phyloP scores from a whole-genome alignment of 2,113 vertebrate species.

The Apeltes quadracus region DNA sequence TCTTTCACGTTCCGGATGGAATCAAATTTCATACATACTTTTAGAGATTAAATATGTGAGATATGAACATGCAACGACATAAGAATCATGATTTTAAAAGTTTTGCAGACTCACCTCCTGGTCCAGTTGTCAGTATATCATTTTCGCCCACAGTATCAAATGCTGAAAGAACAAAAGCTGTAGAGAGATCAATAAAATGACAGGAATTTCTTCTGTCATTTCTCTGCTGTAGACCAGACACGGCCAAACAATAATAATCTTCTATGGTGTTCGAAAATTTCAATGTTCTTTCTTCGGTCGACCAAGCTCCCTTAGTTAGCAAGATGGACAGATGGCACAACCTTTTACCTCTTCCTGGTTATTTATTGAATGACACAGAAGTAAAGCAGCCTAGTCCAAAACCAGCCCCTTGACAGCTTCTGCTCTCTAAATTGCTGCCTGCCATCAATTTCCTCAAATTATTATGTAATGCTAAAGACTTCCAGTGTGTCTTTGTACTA shows the following conservation, averaged over 20 bases:
- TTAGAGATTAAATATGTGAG: not conserved
- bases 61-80: not conserved
- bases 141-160: slow-evolving; percentile 81
- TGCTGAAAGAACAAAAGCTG: slow-evolving; percentile 63
- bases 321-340: not conserved
- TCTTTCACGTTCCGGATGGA: not conserved
- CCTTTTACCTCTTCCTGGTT: not conserved
- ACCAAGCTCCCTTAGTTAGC: not conserved
- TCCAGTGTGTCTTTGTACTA: not conserved
- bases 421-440: not conserved
- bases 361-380: not conserved
- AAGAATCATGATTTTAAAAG: not conserved
- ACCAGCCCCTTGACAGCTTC: not conserved
- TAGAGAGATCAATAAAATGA: not conserved
- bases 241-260: not conserved
- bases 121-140: not conserved
- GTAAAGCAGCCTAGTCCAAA: not conserved
- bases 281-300: not conserved
- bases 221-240: not conserved
- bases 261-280: not conserved
- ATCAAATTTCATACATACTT: not conserved
- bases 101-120: slow-evolving; percentile 47
- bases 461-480: not conserved
- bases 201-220: not conserved
- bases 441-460: not conserved